Evolutionary conservation across 2,113 vertebrate species (phyloP).

Genomic region (Istiophorus platypterus): DNA sequence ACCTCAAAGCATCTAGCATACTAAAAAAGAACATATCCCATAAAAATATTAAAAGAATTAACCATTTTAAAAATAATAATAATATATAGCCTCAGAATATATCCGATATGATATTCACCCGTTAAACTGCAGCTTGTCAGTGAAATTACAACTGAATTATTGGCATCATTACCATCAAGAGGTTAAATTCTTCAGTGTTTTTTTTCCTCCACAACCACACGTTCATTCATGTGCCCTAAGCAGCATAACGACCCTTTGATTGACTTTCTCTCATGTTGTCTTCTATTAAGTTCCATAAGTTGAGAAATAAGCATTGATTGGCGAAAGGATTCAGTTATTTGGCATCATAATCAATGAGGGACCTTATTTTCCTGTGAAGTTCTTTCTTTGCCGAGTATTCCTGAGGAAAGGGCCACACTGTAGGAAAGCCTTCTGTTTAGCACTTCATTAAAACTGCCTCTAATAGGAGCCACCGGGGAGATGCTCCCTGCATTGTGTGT

Average conservation of each 20-base stretch:
- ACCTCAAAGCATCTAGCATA: not conserved
- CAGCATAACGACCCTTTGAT: constrained; percentile 60
- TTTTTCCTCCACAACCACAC: constrained; percentile 27
- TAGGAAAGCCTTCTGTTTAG: constrained; percentile 87
- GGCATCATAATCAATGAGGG: constrained; percentile 82
- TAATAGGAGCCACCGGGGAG: constrained; percentile 91
- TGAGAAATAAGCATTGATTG: constrained; percentile 78
- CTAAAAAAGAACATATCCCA: not conserved
- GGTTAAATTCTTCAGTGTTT: constrained; percentile 26
- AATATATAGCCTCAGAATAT: not conserved
- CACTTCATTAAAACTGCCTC: constrained; percentile 93
- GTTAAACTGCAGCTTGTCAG: not conserved
- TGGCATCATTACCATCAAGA: constrained; percentile 21
- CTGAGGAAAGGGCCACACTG: constrained; percentile 76
- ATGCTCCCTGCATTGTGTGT: constrained; percentile 85
- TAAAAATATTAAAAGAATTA: not conserved
- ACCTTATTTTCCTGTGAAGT: constrained; percentile 74
- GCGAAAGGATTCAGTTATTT: constrained; percentile 80
- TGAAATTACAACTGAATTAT: constrained; percentile 40
- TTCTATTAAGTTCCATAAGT: constrained; percentile 77
- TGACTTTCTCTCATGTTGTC: constrained; percentile 79
- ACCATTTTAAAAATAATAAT: not conserved
- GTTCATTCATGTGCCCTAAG: constrained; percentile 46
- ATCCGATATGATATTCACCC: not conserved
- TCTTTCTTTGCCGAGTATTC: constrained; percentile 77